A percentile compares a stretch with the other conserved stretches of the same genome.
These are phyloP conservation scores for Colossoma macropomum DNA, from an alignment of 2,113 vertebrate genomes.

Conservation along the genomic window DNA sequence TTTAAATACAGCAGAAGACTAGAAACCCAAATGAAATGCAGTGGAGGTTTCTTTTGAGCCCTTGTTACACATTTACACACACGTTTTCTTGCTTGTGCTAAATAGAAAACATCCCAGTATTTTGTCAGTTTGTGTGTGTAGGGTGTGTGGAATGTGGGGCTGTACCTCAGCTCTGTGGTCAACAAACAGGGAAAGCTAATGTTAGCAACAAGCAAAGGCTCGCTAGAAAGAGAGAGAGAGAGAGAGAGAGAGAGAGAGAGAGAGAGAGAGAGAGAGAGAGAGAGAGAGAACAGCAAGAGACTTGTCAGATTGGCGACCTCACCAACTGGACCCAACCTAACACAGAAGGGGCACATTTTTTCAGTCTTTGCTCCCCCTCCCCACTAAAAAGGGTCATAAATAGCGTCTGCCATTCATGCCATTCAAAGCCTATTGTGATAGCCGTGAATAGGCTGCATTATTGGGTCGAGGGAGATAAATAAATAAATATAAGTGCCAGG, in stretches of 20 bases:
- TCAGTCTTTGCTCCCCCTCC: constrained; percentile 61
- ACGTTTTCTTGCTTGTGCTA: constrained; percentile 5
- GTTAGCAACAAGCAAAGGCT: constrained; percentile 45
- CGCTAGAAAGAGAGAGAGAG: no score
- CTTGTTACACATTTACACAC: neutral
- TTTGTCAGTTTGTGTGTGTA: constrained; percentile 52
- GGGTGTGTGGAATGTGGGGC: constrained; percentile 66
- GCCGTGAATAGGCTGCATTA: constrained; percentile 73
- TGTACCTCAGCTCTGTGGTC: constrained; percentile 62
- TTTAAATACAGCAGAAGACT: constrained; percentile 23
- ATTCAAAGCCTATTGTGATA: constrained; percentile 69
- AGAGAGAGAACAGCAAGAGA: constrained; percentile 26
- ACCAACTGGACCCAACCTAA: constrained; percentile 59
- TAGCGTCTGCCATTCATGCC: constrained; percentile 69
- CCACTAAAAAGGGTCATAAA: constrained; percentile 66
- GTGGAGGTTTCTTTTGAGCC: neutral
- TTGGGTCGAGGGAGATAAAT: constrained; percentile 63
- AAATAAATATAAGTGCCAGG: constrained; percentile 67
- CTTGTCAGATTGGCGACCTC: constrained; percentile 64
- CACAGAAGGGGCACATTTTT: constrained; percentile 63
- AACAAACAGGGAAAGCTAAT: constrained; percentile 64
- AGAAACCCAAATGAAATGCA: neutral
- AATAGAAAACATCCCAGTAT: constrained; percentile 51
- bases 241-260: neutral
- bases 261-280: constrained; percentile 8